A percentile compares a stretch with the other conserved stretches of the same genome.
phyloP scores from a whole-genome alignment of 1,140 invertebrate species.

The Mamestra configurata region DNA sequence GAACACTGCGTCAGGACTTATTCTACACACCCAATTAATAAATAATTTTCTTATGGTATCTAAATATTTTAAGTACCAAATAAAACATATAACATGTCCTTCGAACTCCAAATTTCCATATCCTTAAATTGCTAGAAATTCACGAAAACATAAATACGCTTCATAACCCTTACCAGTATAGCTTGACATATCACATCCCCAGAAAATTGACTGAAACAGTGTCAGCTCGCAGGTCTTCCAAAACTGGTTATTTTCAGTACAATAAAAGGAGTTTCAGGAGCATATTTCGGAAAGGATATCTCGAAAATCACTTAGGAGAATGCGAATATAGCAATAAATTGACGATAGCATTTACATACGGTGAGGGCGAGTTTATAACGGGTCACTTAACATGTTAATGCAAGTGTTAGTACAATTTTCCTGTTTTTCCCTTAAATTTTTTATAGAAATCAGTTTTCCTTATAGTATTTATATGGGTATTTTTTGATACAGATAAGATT shows the following conservation, averaged over 20 bases:
- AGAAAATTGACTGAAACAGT: constrained; percentile 17
- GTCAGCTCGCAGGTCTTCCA: constrained; percentile 53
- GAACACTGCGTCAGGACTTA: no score
- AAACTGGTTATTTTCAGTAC: constrained; percentile 65
- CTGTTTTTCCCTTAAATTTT: constrained; percentile 65
- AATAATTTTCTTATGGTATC: no score
- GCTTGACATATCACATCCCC: constrained; percentile 50
- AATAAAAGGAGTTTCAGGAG: constrained; percentile 72
- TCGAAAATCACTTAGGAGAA: constrained; percentile 85
- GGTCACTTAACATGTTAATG: constrained; percentile 78
- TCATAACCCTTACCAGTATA: constrained; percentile 58
- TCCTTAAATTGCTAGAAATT: constrained; percentile 63
- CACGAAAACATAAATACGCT: constrained; percentile 67
- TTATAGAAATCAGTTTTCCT: neutral
- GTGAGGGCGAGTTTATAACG: constrained; percentile 75
- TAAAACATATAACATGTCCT: constrained; percentile 5
- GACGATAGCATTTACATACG: constrained; percentile 83
- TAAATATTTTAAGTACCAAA: neutral
- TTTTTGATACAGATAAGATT: constrained; percentile 1
- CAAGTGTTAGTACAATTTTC: constrained; percentile 67
- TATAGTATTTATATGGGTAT: neutral
- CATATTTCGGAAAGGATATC: constrained; percentile 79
- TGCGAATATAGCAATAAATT: constrained; percentile 86
- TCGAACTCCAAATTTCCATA: constrained; percentile 66
- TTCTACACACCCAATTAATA: no score